Base-by-base conservation (phyloP, 2,888 invertebrate genomes). In the Blera fallax region DNA sequence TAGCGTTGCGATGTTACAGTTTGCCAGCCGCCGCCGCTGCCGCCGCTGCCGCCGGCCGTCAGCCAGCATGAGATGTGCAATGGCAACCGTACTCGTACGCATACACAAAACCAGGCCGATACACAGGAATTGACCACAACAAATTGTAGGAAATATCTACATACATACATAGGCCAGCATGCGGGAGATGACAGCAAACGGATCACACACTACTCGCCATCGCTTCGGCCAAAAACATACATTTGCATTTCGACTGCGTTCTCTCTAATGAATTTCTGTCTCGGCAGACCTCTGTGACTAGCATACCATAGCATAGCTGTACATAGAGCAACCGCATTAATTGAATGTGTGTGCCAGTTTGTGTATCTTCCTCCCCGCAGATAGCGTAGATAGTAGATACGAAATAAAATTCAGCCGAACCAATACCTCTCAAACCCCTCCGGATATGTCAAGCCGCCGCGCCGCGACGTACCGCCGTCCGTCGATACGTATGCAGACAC, bases 281-380 rank as follows among this genome's bases (percentile, higher is more conserved):
- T 60, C 60, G 48, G 60, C 27, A 32, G 14, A 62, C 21, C 34
- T 54, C 29, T 50, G 62, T 62, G 73, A 60, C 65, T 32, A 14
- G 52, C 60, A 50, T 64, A 52, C 43, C 14, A n/a, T 5, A 48
- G 45, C 21, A 18, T 24, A 18, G 54, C 16, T 58, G 58, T 58
- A 37, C 11, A 45, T 56, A 32, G 18, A 21, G 64, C 65, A 73
- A 54, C 60, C 54, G 56, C 62, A 69, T 73, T 85, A 85, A 85
- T 85, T 85, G 85, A 85, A 81, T 85, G 84, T 85, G 48, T 67
- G 65, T 48, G 76, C 85, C 45, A 80, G 56, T 81, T 76, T 74
- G 54, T 78, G 50, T 70, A 7, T 43, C 56, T 21, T 62, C 24
- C 27, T 62, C 14, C 27, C n/a, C 14, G 37, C 67, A 29, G 11